Conservation (phyloP, 2,797 vertebrate species). For the Anabacerthia variegaticeps region DNA sequence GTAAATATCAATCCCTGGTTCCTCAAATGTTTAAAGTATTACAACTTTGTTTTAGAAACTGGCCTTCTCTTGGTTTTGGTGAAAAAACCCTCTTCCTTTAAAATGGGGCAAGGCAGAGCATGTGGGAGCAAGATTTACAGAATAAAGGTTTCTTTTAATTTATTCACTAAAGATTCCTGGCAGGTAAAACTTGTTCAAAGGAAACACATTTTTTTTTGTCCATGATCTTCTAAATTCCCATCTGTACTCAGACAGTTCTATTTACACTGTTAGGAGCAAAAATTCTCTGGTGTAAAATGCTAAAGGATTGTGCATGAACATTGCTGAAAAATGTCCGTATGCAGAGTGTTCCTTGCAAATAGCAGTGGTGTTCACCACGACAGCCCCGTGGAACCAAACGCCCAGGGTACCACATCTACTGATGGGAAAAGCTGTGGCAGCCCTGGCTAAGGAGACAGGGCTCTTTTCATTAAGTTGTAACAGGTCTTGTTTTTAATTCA, state of each 20-base stretch:
- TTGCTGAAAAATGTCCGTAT: not conserved
- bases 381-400: not conserved
- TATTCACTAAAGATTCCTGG: slow-evolving; percentile 34
- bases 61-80: not conserved
- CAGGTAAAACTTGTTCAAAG: slow-evolving; percentile 42
- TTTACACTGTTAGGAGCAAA: slow-evolving; percentile 35
- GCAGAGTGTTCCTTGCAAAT: not conserved
- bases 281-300: not conserved
- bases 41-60: not conserved
- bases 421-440: not conserved
- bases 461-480: not conserved
- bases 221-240: slow-evolving; percentile 21
- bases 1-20: not conserved
- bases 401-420: not conserved
- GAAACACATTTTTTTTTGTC: slow-evolving; percentile 40
- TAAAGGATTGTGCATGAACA: not conserved
- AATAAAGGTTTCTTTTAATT: slow-evolving; percentile 35
- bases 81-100: not conserved
- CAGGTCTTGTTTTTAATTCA: not conserved
- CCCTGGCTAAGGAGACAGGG: not conserved
- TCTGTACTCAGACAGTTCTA: slow-evolving; percentile 25
- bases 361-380: not conserved
- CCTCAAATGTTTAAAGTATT: not conserved
- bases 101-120: not conserved
- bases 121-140: not conserved